Conservation (phyloP, 2,888 invertebrate genomes). For the Carpatolechia fugitivella region DNA sequence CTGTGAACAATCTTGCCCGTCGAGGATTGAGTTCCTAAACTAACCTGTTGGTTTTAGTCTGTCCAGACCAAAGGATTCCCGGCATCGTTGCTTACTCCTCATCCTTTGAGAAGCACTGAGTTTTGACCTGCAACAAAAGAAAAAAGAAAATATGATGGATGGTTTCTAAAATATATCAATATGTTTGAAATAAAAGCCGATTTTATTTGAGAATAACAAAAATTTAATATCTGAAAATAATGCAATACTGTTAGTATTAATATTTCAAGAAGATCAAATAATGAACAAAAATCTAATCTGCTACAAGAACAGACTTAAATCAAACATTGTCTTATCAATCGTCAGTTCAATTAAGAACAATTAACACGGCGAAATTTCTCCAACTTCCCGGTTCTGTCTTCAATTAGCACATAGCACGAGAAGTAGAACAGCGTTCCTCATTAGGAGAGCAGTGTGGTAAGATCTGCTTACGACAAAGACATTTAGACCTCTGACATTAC, state of each 20-base stretch:
- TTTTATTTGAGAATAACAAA: too few relatives aligned
- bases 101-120: slow-evolving; percentile 68
- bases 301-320: not conserved
- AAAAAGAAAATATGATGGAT: slow-evolving; percentile 26
- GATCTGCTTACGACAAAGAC: slow-evolving; percentile 34
- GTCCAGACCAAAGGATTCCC: slow-evolving; percentile 61
- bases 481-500: not conserved
- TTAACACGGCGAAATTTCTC: slow-evolving; percentile 49
- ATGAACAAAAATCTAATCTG: too few relatives aligned
- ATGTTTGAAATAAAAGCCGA: too few relatives aligned
- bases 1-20: slow-evolving; percentile 2
- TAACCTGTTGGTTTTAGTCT: slow-evolving; percentile 65
- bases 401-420: slow-evolving; percentile 59
- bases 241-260: too few relatives aligned
- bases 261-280: too few relatives aligned
- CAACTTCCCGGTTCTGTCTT: slow-evolving; percentile 38
- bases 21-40: slow-evolving; percentile 16
- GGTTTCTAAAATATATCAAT: not conserved
- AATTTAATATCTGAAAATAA: too few relatives aligned
- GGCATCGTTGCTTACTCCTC: slow-evolving; percentile 71
- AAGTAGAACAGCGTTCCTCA: slow-evolving; percentile 69
- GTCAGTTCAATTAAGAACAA: slow-evolving; percentile 50
- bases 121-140: slow-evolving; percentile 56
- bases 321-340: slow-evolving; percentile 11
- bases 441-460: slow-evolving; percentile 74